phyloP scores from a whole-genome alignment of 2,113 vertebrate species.

The Lophochroa leadbeateri region DNA sequence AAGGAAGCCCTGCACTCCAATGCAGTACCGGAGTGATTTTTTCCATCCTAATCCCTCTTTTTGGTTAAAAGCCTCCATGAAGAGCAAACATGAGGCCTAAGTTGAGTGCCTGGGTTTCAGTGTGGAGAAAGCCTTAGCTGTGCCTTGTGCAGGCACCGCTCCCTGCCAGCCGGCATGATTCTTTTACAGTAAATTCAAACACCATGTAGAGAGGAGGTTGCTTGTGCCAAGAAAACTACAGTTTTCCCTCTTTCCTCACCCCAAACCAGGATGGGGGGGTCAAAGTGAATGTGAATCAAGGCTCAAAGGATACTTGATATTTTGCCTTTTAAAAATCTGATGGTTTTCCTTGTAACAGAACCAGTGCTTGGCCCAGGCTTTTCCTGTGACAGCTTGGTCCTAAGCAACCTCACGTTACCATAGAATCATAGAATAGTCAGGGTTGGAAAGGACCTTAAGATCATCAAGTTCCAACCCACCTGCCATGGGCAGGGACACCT shows the following conservation, averaged over 20 bases:
- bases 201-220: not conserved
- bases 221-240: not conserved
- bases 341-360: not conserved
- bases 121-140: not conserved
- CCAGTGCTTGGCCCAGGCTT: not conserved
- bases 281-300: not conserved
- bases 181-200: not conserved
- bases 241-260: not conserved
- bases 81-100: rapidly evolving
- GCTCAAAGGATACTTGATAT: not conserved
- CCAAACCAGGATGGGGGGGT: not conserved
- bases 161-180: not conserved
- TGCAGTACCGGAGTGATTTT: not conserved
- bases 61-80: not conserved
- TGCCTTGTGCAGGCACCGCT: not conserved
- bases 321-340: not conserved
- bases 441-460: not conserved
- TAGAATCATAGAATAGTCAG: not conserved
- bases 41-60: not conserved
- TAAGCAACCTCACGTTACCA: not conserved
- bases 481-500: not conserved
- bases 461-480: not conserved
- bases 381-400: not conserved
- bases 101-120: not conserved
- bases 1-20: not conserved